Conservation (phyloP, 2,113 vertebrate species). For the Leucoraja erinaceus region DNA sequence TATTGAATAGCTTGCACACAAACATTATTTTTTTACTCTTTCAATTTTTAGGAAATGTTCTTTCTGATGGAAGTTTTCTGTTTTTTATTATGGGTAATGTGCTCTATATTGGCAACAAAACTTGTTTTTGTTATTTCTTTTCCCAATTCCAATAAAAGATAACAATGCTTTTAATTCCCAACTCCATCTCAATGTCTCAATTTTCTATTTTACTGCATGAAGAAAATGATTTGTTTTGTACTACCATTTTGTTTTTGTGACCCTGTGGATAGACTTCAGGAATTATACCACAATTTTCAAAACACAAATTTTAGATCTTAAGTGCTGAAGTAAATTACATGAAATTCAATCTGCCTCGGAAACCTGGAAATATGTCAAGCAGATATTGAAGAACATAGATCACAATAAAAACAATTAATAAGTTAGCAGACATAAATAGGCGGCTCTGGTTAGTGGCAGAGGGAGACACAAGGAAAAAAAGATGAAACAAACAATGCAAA, state of each 20-base stretch:
- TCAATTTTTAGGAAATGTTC: background rate
- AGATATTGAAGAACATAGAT: background rate
- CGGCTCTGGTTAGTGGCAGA: background rate
- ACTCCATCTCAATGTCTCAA: background rate
- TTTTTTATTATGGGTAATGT: background rate
- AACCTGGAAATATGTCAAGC: background rate
- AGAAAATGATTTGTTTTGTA: background rate
- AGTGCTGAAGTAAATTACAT: background rate
- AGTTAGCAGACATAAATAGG: background rate
- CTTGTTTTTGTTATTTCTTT: background rate
- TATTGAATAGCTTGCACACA: too few relatives aligned
- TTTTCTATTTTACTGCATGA: background rate
- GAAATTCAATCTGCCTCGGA: background rate
- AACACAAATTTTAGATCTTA: background rate
- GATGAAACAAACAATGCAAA: background rate
- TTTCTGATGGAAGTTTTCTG: background rate
- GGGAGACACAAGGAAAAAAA: background rate
- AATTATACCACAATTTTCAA: background rate
- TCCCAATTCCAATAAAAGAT: background rate
- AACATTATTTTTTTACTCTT: too few relatives aligned
- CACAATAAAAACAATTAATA: background rate
- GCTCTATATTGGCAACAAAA: background rate
- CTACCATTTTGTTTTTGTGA: background rate
- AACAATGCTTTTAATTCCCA: background rate
- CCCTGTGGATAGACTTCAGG: background rate